Conservation (phyloP, 2,113 vertebrate genomes). For the Hippocampus guttulatus region DNA sequence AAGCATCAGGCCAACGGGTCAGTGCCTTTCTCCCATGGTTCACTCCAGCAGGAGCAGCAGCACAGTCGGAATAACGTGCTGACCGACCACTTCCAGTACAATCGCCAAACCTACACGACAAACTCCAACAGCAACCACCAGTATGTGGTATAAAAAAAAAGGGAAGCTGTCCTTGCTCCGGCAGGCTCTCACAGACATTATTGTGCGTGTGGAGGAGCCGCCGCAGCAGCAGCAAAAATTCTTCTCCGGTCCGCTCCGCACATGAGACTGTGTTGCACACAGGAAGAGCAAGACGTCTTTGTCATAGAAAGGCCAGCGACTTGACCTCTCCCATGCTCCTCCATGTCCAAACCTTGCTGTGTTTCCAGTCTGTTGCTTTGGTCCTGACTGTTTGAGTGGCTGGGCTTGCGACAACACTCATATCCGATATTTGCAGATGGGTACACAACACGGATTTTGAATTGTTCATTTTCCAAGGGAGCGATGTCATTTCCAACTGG, state of each 20-base stretch:
- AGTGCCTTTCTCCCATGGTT: constrained; percentile 68
- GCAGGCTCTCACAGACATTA: constrained; percentile 42
- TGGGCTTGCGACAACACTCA: neutral
- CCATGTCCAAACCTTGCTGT: constrained; percentile 23
- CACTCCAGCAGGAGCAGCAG: constrained; percentile 72
- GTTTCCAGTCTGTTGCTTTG: constrained; percentile 34
- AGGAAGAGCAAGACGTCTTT: constrained; percentile 18
- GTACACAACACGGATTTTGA: neutral
- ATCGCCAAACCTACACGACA: constrained; percentile 76
- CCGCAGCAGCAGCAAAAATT: constrained; percentile 6
- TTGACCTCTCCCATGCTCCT: constrained; percentile 27
- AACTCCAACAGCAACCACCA: constrained; percentile 74
- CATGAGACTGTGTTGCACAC: constrained; percentile 30
- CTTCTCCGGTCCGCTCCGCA: neutral
- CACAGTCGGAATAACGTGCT: constrained; percentile 76
- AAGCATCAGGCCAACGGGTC: constrained; percentile 82
- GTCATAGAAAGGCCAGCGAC: constrained; percentile 22
- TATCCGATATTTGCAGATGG: constrained; percentile 13
- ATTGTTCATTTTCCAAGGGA: constrained; percentile 21
- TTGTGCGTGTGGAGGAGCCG: constrained; percentile 28
- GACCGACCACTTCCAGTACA: constrained; percentile 88
- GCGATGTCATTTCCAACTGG: constrained; percentile 11
- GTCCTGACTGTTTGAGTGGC: neutral
- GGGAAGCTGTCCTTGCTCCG: neutral
- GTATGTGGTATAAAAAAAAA: constrained; percentile 80